Base-by-base conservation (phyloP, 2,888 invertebrate genomes). In the Lithophane semibrunnea region DNA sequence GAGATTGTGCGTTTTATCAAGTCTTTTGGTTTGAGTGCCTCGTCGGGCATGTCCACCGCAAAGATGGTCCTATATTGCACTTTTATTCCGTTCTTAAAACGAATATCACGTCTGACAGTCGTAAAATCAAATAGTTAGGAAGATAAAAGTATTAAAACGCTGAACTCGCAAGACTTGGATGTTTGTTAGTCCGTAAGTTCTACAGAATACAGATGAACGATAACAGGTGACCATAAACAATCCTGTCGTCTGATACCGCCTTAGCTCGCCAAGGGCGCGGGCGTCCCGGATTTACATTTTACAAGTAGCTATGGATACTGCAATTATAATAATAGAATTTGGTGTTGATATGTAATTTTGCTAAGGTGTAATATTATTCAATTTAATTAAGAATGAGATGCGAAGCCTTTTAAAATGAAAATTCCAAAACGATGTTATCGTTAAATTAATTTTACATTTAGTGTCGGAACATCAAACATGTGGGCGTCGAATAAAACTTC, bases 211-310 rank as follows among this genome's bases (percentile, higher is more conserved):
- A 92, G 95, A 95, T 95, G 93, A 88, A 90, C 91, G 95, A 95
- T 95, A 95, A 90, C 85, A 89, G 82, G 86, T 84, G 88, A 88
- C 93, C 93, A 95, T 95, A 95, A 95, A 95, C 89, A 90, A 93
- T 90, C 89, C 92, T 94, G 94, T 94, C 94, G 90, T 92, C 92
- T 88, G 92, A 91, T 92, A 91, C 83, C 83, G 78, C 80, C 87
- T 82, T 75, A 74, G 60, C 76, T 69, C 60, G 81, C 56, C 71
- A 79, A 76, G 68, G 75, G 80, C 60, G 58, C 37, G 12, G 54
- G 47, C 73, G 73, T 75, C 68, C 56, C 69, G 82, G 79, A 77
- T 77, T 77, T 81, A 82, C 73, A 64, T 76, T 76, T 77, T 81
- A 82, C 71, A 64, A 80, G 82, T 63, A 87, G 79, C 77, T 56